Evolutionary conservation across 2,888 invertebrate species (phyloP), one percentile per base, ranked within the genome.

Genomic region (Ypsolopha sequella): DNA sequence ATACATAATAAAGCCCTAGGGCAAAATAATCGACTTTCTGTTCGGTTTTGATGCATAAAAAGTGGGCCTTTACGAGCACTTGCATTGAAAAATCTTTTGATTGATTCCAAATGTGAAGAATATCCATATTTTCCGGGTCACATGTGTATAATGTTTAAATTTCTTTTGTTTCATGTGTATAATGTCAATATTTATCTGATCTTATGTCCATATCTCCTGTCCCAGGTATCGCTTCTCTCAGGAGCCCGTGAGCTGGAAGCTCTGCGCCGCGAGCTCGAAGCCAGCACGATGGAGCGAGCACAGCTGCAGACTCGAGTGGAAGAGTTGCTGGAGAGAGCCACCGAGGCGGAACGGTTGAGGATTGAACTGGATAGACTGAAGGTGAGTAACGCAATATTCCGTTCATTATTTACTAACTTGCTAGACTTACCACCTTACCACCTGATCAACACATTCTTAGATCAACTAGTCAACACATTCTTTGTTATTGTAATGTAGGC

Each of bases 311-410:
- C 89, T 55, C 85, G 85, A 60, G 85, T 91, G 34, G 80, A 82
- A 44, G 91, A 92, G 66, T 70, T 93, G 62, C 73, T 90, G 63
- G 90, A 91, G 62, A 88, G 90, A 62, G 91, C 90, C 55, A 88
- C 88, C 50, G 93, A 94, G 68, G 88, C 93, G 53, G 89, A 90
- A 56, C 82, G 89, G 59, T 80, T 94, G 52, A 88, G 91, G 60
- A 88, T 88, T 53, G 93, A 94, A 76, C 88, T 93, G 60, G 88
- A 89, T 41, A 88, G 90, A 60, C 75, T 94, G 61, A 93, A 93
- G 89, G 92, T 93, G 34, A 38, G 33, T 6, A 24, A 24, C 4
- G 24, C 4, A 24, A 24, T 24, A n/a, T n/a, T n/a, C n/a, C n/a
- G 24, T 4, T 24, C 4, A 24, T 24, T 24, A 2, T 24, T 24